Evolutionary conservation across 1,140 invertebrate genomes (phyloP), one percentile per base, ranked within the genome.

Genomic region (Lepidotrigona ventralis): DNA sequence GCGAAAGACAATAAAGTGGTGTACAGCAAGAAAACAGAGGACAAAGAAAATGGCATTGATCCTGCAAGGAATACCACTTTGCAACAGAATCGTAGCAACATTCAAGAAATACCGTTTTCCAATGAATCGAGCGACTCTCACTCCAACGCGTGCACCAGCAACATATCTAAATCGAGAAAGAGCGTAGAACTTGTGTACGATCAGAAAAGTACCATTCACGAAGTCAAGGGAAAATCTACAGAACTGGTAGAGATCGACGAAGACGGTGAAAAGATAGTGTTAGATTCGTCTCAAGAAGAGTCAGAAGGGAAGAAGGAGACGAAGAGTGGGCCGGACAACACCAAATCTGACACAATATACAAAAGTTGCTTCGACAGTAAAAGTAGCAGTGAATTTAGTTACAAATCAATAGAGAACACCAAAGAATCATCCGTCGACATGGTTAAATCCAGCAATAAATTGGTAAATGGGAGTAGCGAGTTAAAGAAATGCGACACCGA

Each of bases 101-200:
- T 19, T 21, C 54, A 53, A 53, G 74, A 70, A 15, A 46, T 29
- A 26, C 21, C 54, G 4, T 15, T 53, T 23, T 23, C 63, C 9
- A 56, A 53, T 6, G 74, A 82, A 53, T 6, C 23, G 17, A 77
- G 19, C 0, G 81, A 78, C 53, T 23, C 74, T 26, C 54, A 56
- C 33, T 17, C 26, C 4, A 83, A 60, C 1, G 6, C 12, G 14
- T 78, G 14, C 6, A 77, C 63, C n/a, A 23, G 26, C 19, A 75
- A 26, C 21, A 2, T n/a, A 3, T 39, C 70, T 71, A 91, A 89
- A 26, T 86, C 86, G 0, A 72, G 90, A 85, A 86, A 60, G 75
- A 93, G 92, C 70, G 88, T 93, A 33, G 93, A 93, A 81, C 79
- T 93, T 1, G 89, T 92, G 53, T 93, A 90, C 60, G 92, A 93